Conservation (phyloP, 1,140 invertebrate genomes). For the Thaumatotibia leucotreta region DNA sequence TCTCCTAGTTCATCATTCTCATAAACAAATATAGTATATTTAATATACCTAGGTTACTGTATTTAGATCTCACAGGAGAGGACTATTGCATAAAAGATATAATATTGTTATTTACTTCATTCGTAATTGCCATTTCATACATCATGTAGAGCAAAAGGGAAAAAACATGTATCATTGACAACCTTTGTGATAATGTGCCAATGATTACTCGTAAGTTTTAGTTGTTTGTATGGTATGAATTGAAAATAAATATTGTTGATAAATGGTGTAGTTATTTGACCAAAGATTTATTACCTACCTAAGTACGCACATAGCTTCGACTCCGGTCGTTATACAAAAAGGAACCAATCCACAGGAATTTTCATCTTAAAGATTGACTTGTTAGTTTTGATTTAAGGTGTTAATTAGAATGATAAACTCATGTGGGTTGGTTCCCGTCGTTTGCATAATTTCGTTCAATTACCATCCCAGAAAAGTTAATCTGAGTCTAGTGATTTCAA, state of each 20-base stretch:
- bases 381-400: too few relatives aligned
- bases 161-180: slow-evolving; percentile 59
- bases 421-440: too few relatives aligned
- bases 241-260: slow-evolving; percentile 6
- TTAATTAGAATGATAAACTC: too few relatives aligned
- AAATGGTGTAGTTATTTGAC: background rate
- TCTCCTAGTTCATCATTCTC: background rate
- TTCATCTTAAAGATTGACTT: too few relatives aligned
- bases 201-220: slow-evolving; percentile 59
- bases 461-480: too few relatives aligned
- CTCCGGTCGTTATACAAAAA: too few relatives aligned
- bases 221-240: background rate
- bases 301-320: too few relatives aligned
- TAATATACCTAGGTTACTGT: background rate
- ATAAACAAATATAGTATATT: background rate
- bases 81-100: background rate
- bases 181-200: slow-evolving; percentile 73
- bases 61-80: slow-evolving; percentile 22
- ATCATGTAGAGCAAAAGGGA: background rate
- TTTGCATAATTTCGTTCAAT: too few relatives aligned
- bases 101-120: background rate
- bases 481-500: too few relatives aligned
- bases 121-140: slow-evolving; percentile 28
- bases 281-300: too few relatives aligned
- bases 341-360: too few relatives aligned